Evolutionary conservation across 2,113 vertebrate species (phyloP), one percentile per base, ranked within the genome.

Genomic region (Podocnemis expansa): DNA sequence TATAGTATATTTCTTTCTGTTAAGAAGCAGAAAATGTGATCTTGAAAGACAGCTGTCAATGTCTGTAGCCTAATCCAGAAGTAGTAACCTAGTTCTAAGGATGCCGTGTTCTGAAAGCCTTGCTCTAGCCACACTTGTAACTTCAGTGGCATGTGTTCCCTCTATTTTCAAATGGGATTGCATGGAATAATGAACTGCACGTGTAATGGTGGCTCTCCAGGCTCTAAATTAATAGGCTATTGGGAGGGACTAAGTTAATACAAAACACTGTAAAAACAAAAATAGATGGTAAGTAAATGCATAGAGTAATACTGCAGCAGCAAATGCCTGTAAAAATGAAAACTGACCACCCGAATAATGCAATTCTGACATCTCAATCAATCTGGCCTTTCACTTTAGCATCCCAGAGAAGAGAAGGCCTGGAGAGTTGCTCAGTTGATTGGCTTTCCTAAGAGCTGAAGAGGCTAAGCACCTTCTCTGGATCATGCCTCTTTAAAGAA

Each of bases 141-240:
- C 41, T 93, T 83, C 27, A 79, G 51, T 60, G 91, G 52, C 17
- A 67, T 84, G 82, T 21, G 38, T 67, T 56, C 83, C 80, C 29
- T 31, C 47, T 90, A 94, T 88, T 91, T 11, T 90, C 63, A 67
- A 51, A 13, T 47, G 60, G 27, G 2, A 21, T 41, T 63, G 52
- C 43, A 45, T 91, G 54, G 80, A 91, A 80, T 80, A 91, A 92
- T 2, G 34, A 89, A 63, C 54, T 22, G 67, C 76, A 89, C 38
- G 38, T 38, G 2, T 41, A 41, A 79, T 8, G 29, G 13, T 1
- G 2, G 31, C 63, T n/a, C 19, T 34, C 34, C 17, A 10, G 34
- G 21, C 6, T 83, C n/a, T n/a, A 80, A 82, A 89, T 88, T 41
- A 93, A 49, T 11, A 90, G 79, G 58, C 6, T 38, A 60, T 34